A percentile compares a stretch with the other conserved stretches of the same genome.
These are phyloP conservation scores for Eonycteris spelaea DNA, from an alignment of 2,113 vertebrate genomes.

Conservation along the genomic window DNA sequence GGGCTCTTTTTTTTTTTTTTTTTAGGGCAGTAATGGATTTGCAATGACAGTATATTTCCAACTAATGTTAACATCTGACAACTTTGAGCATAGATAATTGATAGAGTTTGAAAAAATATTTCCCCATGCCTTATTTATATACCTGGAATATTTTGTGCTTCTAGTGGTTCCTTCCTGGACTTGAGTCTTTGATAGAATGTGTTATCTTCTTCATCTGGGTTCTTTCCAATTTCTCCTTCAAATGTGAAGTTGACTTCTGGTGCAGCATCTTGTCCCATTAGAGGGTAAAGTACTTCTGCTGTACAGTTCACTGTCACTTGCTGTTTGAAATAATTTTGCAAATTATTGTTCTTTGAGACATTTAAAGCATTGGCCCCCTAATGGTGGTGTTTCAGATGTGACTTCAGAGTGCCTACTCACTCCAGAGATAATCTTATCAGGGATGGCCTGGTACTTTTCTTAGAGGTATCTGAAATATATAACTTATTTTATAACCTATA, in stretches of 20 bases:
- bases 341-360: not conserved
- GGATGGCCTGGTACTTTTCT: not conserved
- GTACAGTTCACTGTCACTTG: slow-evolving; percentile 79
- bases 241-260: slow-evolving; percentile 85
- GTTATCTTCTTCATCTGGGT: slow-evolving; percentile 83
- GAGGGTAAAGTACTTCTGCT: slow-evolving; percentile 88
- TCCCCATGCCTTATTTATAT: slow-evolving; percentile 35
- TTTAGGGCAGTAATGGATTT: not conserved
- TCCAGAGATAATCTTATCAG: not conserved
- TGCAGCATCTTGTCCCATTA: slow-evolving; percentile 57
- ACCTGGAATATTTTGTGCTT: slow-evolving; percentile 90
- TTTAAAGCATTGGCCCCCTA: not conserved
- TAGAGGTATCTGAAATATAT: not conserved
- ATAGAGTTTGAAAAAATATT: not conserved
- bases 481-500: not conserved
- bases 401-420: not conserved
- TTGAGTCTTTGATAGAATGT: slow-evolving; percentile 86
- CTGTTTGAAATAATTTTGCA: slow-evolving; percentile 70
- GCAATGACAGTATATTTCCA: not conserved
- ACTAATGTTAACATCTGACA: not conserved
- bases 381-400: not conserved
- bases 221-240: slow-evolving; percentile 80
- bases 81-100: not conserved
- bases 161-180: slow-evolving; percentile 76
- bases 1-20: not conserved